Conservation (phyloP, 2,113 vertebrate species). For the Oreochromis niloticus region DNA sequence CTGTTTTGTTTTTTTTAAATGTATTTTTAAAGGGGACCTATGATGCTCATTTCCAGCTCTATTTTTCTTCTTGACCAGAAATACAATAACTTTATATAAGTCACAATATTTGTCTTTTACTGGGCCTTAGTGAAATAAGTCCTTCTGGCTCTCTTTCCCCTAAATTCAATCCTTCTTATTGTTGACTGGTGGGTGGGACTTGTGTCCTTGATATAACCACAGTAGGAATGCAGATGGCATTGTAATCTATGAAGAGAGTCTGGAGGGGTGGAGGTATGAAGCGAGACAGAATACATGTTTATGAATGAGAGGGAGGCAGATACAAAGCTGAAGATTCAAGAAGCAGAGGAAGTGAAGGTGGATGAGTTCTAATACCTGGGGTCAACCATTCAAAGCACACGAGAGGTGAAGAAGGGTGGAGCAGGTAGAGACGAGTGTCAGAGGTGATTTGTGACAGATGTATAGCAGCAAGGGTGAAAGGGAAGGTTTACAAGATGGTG, state of each 20-base stretch:
- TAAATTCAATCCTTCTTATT: background rate
- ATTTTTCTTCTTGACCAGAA: background rate
- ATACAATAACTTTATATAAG: background rate
- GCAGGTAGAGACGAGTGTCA: background rate
- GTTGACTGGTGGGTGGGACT: background rate
- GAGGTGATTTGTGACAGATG: background rate
- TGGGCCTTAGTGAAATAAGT: background rate
- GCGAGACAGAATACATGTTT: background rate
- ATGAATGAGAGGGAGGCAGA: background rate
- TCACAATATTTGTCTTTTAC: background rate
- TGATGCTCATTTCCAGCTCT: background rate
- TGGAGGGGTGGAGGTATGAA: background rate
- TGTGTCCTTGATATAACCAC: background rate
- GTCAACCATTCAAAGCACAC: background rate
- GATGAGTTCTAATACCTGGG: background rate
- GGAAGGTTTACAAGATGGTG: background rate
- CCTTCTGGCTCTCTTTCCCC: background rate
- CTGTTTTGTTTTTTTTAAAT: constrained; percentile 24
- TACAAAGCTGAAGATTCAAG: background rate
- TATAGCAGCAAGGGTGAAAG: background rate
- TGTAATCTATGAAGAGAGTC: background rate
- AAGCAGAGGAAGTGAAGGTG: background rate
- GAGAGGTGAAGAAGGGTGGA: background rate
- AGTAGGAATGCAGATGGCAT: background rate
- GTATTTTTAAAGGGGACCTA: background rate